Evolutionary conservation across 2,113 vertebrate genomes (phyloP), one percentile per base, ranked within the genome.

Genomic region (Microtus richardsoni): DNA sequence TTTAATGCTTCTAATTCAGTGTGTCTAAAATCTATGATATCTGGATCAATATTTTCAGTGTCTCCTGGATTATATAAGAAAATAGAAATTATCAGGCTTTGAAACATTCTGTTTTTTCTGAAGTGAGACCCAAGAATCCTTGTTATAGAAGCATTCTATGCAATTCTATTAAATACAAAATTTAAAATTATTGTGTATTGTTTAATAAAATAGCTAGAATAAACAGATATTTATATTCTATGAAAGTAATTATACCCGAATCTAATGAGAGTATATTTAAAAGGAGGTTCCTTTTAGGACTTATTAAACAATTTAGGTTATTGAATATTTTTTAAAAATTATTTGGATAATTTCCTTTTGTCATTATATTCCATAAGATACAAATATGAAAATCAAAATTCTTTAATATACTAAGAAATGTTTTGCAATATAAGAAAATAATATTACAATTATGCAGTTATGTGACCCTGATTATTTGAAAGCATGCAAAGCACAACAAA

Each of bases 341-440:
- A 78, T 62, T 89, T 79, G 0, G 41, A 41, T 89, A 36, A 85
- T 75, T 3, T 49, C 41, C 3, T 88, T 91, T 62, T 91, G 16
- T 44, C n/a, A 79, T 2, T 82, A 6, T 86, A 44, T 87, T 77
- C 28, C 7, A 36, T 47, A 47, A 21, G 33, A 17, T 83, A 21
- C n/a, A 75, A 74, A 64, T 7, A 47, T 47, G n/a, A 49, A 96
- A 88, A 7, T 58, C 73, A 58, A 79, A 79, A 74, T 12, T 62
- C 22, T 89, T 16, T 91, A 36, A 41, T 58, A 88, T 47, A 39
- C 19, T 74, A 91, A 79, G 26, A 78, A 96, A 95, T 91, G 16
- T 86, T 89, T 9, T 3, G 36, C 62, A 4, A 49, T 1, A 36
- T 36, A n/a, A 83, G 2, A 26, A 95, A 92, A 85, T 47, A 33